Evolutionary conservation across 1,140 invertebrate genomes (phyloP).

Genomic region (Papilio helenus): DNA sequence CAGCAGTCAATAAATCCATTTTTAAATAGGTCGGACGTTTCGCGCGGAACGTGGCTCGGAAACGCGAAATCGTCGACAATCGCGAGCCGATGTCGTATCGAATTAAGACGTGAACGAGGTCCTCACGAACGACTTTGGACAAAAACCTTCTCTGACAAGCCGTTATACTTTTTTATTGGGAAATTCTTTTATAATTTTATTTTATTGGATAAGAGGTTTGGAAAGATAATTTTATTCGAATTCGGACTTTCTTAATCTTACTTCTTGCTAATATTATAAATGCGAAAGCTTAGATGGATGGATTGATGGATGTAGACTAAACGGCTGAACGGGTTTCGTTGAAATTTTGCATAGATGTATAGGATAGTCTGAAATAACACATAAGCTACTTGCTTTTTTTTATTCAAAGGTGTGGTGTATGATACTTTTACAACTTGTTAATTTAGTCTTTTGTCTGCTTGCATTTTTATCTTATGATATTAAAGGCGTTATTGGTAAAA

Average conservation of each 20-base stretch:
- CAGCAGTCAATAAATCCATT: constrained; percentile 54
- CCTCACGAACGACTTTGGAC: constrained; percentile 19
- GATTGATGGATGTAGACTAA: too few relatives aligned
- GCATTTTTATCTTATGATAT: too few relatives aligned
- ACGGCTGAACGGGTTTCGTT: too few relatives aligned
- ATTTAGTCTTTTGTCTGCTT: too few relatives aligned
- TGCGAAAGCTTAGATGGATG: too few relatives aligned
- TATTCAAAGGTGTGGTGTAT: too few relatives aligned
- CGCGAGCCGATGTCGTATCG: constrained; percentile 39
- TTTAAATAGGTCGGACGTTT: constrained; percentile 53
- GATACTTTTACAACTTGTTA: too few relatives aligned
- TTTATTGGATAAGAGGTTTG: not conserved
- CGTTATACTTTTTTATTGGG: constrained; percentile 4
- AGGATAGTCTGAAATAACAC: too few relatives aligned
- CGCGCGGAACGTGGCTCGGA: constrained; percentile 3
- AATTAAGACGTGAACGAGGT: constrained; percentile 34
- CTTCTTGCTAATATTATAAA: too few relatives aligned
- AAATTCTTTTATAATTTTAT: not conserved
- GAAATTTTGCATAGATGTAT: too few relatives aligned
- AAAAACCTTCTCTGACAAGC: constrained; percentile 39
- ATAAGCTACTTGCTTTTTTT: too few relatives aligned
- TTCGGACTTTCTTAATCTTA: not conserved
- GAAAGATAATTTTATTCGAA: not conserved
- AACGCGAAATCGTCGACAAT: constrained; percentile 30
- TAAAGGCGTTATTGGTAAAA: too few relatives aligned